Evolutionary conservation across 2,888 invertebrate species (phyloP).

Genomic region (Therioaphis trifolii): DNA sequence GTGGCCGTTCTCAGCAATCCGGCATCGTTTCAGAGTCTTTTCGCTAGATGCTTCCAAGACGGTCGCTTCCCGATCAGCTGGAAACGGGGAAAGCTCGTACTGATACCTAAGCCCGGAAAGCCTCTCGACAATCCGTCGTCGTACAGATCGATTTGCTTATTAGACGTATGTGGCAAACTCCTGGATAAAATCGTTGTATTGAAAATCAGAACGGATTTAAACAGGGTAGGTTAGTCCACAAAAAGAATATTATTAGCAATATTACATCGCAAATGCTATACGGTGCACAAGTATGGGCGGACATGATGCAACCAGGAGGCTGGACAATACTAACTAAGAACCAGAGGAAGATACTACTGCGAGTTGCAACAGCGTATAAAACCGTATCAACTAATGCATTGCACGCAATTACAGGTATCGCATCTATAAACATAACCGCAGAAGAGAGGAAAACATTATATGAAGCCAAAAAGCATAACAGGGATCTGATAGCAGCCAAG

Average conservation of each 20-base stretch:
- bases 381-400: neutral
- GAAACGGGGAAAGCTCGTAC: neutral
- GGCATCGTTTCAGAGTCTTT: too few species aligned
- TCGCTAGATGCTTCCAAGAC: too few species aligned
- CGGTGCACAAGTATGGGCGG: too few species aligned
- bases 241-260: too few species aligned
- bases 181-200: neutral
- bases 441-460: too few species aligned
- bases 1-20: neutral
- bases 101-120: neutral
- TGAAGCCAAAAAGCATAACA: neutral
- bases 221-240: neutral
- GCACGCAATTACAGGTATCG: neutral
- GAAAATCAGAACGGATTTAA: neutral
- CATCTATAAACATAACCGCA: neutral
- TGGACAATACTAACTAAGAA: neutral
- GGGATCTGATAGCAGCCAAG: too few species aligned
- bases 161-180: neutral
- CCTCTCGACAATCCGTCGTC: neutral
- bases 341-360: neutral
- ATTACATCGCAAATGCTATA: too few species aligned
- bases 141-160: neutral
- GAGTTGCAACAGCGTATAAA: neutral
- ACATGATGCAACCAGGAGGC: too few species aligned
- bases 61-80: neutral